These are phyloP conservation scores for Ateles fusciceps DNA, from an alignment of 2,797 vertebrate genomes.

Conservation along the genomic window DNA sequence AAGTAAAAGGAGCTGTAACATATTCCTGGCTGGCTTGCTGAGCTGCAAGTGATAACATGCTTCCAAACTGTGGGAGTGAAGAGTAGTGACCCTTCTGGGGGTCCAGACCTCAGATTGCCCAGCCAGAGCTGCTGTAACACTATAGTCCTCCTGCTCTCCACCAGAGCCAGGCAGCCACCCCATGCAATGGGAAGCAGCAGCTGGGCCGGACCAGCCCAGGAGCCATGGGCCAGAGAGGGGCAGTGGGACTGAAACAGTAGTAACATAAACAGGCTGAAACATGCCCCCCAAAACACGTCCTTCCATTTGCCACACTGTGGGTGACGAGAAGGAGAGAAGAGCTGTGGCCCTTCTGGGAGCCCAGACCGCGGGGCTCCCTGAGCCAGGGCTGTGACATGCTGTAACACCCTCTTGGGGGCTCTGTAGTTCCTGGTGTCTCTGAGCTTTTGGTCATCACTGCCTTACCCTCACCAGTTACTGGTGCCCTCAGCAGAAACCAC, in stretches of 20 bases:
- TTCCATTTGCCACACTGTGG: background rate
- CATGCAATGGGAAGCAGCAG: background rate
- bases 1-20: background rate
- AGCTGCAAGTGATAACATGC: background rate
- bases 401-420: background rate
- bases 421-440: background rate
- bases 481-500: too few species aligned
- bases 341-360: background rate
- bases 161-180: background rate
- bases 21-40: background rate
- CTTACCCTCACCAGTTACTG: background rate
- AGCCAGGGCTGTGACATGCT: background rate
- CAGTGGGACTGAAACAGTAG: background rate
- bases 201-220: too few species aligned
- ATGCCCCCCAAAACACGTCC: background rate
- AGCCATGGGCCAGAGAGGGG: background rate
- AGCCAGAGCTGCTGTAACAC: background rate
- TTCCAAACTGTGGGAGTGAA: background rate
- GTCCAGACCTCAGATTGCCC: background rate
- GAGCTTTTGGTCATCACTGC: background rate
- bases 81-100: background rate
- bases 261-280: background rate
- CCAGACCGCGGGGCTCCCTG: background rate
- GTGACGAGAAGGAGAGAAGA: background rate
- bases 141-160: background rate